Evolutionary conservation across 1,140 invertebrate species (phyloP).

Genomic region (Papilio xuthus): DNA sequence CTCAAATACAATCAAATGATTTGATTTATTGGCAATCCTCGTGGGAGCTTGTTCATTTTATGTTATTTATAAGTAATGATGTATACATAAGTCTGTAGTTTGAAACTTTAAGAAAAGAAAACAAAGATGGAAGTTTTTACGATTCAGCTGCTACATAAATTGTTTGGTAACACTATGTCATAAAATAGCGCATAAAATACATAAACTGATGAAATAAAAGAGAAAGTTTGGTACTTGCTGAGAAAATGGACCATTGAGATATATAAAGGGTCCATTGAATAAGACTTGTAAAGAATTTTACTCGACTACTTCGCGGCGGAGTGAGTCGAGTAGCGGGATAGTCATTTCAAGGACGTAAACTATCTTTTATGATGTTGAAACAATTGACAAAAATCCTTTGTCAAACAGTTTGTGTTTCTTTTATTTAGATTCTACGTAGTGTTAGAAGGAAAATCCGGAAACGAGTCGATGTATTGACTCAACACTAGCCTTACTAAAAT

Average conservation of each 20-base stretch:
- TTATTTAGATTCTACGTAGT: not conserved
- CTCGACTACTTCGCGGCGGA: not conserved
- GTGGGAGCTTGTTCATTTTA: not conserved
- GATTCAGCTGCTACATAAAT: conserved; percentile 5
- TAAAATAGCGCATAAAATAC: conserved; percentile 9
- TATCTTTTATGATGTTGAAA: not conserved
- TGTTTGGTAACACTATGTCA: conserved; percentile 15
- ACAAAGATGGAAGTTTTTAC: conserved; percentile 1
- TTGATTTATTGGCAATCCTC: not conserved
- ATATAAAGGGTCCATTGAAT: conserved; percentile 3
- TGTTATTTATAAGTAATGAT: not conserved
- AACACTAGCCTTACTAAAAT: too few relatives aligned
- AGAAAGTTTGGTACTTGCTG: not conserved
- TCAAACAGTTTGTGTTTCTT: not conserved
- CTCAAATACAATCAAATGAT: not conserved
- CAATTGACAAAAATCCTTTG: not conserved
- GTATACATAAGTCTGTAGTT: not conserved
- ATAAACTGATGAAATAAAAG: conserved; percentile 6
- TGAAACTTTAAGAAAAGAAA: conserved; percentile 7
- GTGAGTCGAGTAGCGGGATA: not conserved
- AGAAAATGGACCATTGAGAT: conserved; percentile 8
- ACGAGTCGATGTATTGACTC: too few relatives aligned
- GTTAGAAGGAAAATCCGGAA: too few relatives aligned
- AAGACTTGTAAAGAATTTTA: conserved; percentile 8
- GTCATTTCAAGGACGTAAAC: not conserved